Conservation (phyloP, 2,888 invertebrate genomes). For the Cremastinae sp. region DNA sequence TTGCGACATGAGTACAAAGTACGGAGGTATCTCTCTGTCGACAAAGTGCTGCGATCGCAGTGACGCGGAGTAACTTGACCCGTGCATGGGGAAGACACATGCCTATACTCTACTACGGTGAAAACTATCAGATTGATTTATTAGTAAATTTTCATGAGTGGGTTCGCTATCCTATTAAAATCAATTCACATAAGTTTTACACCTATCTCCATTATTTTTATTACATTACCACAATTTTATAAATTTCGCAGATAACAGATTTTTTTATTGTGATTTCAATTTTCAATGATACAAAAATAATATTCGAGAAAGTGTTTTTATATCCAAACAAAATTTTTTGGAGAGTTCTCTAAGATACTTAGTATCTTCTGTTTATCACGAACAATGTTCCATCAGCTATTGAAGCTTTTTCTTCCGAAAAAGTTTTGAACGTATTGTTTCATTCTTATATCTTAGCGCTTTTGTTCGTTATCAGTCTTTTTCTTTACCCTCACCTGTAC, state of each 20-base stretch:
- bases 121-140: constrained; percentile 61
- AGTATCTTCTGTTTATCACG: neutral
- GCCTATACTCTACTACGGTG: constrained; percentile 35
- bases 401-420: neutral
- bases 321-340: no score
- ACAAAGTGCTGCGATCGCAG: constrained; percentile 1
- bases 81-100: neutral
- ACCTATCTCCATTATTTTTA: constrained; percentile 14
- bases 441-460: neutral
- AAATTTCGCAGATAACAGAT: no score
- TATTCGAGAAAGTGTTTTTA: no score
- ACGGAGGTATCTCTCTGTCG: constrained; percentile 39
- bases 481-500: neutral
- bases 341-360: no score
- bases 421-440: neutral
- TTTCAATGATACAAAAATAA: no score
- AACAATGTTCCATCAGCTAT: neutral
- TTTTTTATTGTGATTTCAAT: no score
- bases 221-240: neutral
- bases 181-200: neutral
- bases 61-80: neutral
- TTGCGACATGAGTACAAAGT: constrained; percentile 31
- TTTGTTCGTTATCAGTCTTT: constrained; percentile 1
- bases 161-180: no score
- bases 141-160: no score